Percentiles rank a stretch among this genome's conserved stretches.
Conservation (phyloP, 1,140 invertebrate genomes). For the Lineus longissimus region DNA sequence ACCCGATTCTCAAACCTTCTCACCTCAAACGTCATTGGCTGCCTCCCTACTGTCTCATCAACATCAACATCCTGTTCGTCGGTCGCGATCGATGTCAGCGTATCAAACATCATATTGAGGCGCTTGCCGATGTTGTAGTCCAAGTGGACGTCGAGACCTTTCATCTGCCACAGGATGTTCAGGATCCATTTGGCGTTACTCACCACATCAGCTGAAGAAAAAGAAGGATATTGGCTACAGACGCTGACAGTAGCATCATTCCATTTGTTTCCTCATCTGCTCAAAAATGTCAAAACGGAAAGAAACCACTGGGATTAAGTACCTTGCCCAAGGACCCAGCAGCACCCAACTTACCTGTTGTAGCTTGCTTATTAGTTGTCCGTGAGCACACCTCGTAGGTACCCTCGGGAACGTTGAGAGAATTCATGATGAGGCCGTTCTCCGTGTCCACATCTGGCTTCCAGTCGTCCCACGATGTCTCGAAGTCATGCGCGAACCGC, state of each 20-base stretch:
- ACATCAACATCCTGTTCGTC: slow-evolving; percentile 33
- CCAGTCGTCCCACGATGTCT: slow-evolving; percentile 94
- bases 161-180: slow-evolving; percentile 98
- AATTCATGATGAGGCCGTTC: slow-evolving; percentile 83
- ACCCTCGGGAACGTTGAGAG: slow-evolving; percentile 94
- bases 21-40: too few species aligned
- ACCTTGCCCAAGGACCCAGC: too few species aligned
- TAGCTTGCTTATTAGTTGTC: slow-evolving; percentile 58
- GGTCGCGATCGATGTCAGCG: slow-evolving; percentile 83
- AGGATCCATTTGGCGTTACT: slow-evolving; percentile 98
- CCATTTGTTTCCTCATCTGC: too few species aligned
- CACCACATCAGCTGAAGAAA: slow-evolving; percentile 31
- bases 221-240: too few species aligned
- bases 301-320: too few species aligned
- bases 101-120: slow-evolving; percentile 86
- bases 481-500: slow-evolving; percentile 94
- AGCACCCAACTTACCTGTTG: slow-evolving; percentile 31
- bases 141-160: slow-evolving; percentile 94
- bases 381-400: slow-evolving; percentile 95
- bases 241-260: too few species aligned
- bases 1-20: too few species aligned
- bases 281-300: too few species aligned
- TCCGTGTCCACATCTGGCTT: slow-evolving; percentile 71
- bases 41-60: slow-evolving; percentile 20
- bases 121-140: slow-evolving; percentile 96